phyloP scores from a whole-genome alignment of 2,113 vertebrate species.

The Mobula hypostoma region DNA sequence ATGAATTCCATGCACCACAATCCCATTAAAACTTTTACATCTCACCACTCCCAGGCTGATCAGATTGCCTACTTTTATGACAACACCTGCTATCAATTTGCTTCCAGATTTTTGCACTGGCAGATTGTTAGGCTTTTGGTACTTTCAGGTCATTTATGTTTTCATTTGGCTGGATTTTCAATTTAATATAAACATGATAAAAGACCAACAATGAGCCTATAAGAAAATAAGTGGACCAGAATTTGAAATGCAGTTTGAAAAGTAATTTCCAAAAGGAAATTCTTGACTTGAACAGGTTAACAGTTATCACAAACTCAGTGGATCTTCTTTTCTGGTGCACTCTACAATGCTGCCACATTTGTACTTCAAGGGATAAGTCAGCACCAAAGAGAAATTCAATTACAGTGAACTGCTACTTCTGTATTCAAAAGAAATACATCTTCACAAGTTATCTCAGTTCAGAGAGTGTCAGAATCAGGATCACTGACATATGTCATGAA shows the following conservation, averaged over 20 bases:
- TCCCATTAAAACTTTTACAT: neutral
- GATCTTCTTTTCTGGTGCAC: neutral
- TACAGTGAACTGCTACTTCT: neutral
- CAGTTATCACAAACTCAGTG: neutral
- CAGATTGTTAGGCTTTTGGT: neutral
- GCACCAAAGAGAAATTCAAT: neutral
- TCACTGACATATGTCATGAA: too few relatives aligned
- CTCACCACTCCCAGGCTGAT: constrained; percentile 22
- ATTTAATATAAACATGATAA: neutral
- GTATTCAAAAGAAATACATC: neutral
- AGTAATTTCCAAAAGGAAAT: neutral
- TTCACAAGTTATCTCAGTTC: neutral
- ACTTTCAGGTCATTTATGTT: neutral
- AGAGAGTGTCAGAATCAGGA: neutral
- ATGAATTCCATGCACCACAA: constrained; percentile 8
- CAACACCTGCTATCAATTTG: neutral
- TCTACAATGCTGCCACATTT: neutral
- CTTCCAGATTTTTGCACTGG: neutral
- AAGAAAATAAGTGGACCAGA: neutral
- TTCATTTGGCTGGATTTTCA: neutral
- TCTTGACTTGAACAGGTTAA: neutral
- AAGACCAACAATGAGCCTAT: neutral
- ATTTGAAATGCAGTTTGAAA: neutral
- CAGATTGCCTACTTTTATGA: neutral
- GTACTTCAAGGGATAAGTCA: neutral